Conservation (phyloP, 2,113 vertebrate genomes). For the Cercocebus atys region DNA sequence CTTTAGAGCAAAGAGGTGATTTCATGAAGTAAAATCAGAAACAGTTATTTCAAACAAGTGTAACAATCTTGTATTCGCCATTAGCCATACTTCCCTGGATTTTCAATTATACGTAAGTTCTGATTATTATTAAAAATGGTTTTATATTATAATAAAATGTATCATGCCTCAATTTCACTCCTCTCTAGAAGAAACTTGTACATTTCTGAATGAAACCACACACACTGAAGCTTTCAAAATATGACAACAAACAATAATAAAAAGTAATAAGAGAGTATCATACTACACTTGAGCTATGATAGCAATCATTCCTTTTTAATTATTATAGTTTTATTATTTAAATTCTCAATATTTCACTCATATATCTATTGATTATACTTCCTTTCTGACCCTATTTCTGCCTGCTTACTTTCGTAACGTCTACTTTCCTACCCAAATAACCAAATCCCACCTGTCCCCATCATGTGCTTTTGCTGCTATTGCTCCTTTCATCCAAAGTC, state of each 20-base stretch:
- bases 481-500: not conserved
- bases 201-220: not conserved
- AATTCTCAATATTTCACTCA: not conserved
- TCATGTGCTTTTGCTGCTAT: not conserved
- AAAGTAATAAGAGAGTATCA: not conserved
- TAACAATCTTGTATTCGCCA: not conserved
- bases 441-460: not conserved
- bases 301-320: not conserved
- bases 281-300: not conserved
- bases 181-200: not conserved
- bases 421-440: not conserved
- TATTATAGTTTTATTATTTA: constrained; percentile 20
- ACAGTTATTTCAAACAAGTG: constrained; percentile 20
- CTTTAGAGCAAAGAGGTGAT: not conserved
- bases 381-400: not conserved
- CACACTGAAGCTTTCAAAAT: constrained; percentile 31
- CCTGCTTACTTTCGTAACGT: not conserved
- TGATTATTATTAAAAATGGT: not conserved
- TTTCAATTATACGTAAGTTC: not conserved
- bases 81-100: not conserved
- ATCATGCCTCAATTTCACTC: constrained; percentile 2
- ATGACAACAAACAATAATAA: constrained; percentile 7
- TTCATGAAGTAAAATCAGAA: not conserved
- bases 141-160: constrained; percentile 20
- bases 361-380: not conserved